Evolutionary conservation across 2,113 vertebrate genomes (phyloP), one percentile per base, ranked within the genome.

Genomic region (Phainopepla nitens): DNA sequence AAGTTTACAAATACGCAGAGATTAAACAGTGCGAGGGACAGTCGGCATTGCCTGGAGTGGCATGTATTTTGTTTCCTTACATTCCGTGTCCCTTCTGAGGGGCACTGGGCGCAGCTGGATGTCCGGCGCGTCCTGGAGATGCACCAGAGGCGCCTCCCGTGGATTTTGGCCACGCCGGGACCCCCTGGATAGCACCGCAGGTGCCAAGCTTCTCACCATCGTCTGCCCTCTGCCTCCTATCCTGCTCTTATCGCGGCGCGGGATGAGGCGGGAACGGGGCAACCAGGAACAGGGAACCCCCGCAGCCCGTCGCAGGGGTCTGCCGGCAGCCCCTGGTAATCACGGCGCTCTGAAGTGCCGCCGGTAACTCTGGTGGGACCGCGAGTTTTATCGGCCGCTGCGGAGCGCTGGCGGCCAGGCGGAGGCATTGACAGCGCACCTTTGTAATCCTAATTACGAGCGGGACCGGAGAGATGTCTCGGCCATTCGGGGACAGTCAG

Each of bases 381-480:
- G 90, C 76, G 87, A 85, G 72, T 97, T 97, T 86, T 83, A 96
- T 65, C 86, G 93, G 86, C 94, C 53, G 83, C 92, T 71, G 94
- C 41, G 85, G 85, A 95, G 80, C 96, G 94, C 93, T 97, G 91
- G 51, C 90, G 49, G 78, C 93, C 77, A 6, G 61, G 39, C 22
- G 24, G 82, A 54, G 75, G 51, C 71, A 81, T 86, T 90, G 97
- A 82, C 85, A 96, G 70, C 66, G 51, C 92, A 60, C 78, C 54
- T 93, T 92, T 91, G 70, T 96, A 93, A 97, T 94, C 91, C 83
- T 87, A 91, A 96, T 97, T 97, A 87, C n/a, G 84, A 93, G 91
- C n/a, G 90, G 54, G 77, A 85, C 51, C 87, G 44, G 56, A 47
- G 70, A 70, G 33, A 27, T 31, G 50, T 39, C 50, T 47, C n/a